Evolutionary conservation across 1,140 invertebrate genomes (phyloP), one percentile per base, ranked within the genome.

Genomic region (Camponotus pennsylvanicus): DNA sequence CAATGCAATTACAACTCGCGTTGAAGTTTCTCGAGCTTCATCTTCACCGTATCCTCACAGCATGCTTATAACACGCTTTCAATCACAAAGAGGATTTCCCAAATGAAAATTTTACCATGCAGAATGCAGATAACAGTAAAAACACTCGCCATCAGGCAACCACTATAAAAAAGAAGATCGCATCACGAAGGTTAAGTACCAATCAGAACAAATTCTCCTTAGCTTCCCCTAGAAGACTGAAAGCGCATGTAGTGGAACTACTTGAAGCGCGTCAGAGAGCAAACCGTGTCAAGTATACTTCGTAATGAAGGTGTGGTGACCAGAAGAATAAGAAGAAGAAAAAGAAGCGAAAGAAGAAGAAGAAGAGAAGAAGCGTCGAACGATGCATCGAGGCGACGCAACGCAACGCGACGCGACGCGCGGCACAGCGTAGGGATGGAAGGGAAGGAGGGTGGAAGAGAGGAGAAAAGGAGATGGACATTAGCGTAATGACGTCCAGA

Each of bases 401-500:
- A 77, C 27, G 42, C 57, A 13, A 75, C n/a, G n/a, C 57, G 55
- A 77, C 70, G 32, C 71, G 59, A 61, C 40, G 55, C 45, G 37
- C 21, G 11, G 32, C 15, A 15, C 45, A 21, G 27, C 18, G 69
- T 59, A 75, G 71, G 57, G 61, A 9, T 21, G 49, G 42, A 67
- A 57, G 34, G 40, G 21, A 21, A 15, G 21, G 59, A 34, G 27
- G 21, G 15, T 21, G 27, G 34, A 37, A 45, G 55, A 15, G 66
- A 9, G 64, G 67, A 80, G 86, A 89, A 86, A 91, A 86, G 85
- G 63, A 91, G 90, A 87, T 89, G 90, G 88, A 89, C 90, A 92
- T 92, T 91, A 92, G 87, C 82, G 90, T 92, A 91, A 91, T 91
- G 90, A 91, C 88, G 90, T 90, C 76, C 87, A 84, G 89, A 90